Base-by-base conservation (phyloP, 2,797 vertebrate species). In the Rhodeus uyekii region DNA sequence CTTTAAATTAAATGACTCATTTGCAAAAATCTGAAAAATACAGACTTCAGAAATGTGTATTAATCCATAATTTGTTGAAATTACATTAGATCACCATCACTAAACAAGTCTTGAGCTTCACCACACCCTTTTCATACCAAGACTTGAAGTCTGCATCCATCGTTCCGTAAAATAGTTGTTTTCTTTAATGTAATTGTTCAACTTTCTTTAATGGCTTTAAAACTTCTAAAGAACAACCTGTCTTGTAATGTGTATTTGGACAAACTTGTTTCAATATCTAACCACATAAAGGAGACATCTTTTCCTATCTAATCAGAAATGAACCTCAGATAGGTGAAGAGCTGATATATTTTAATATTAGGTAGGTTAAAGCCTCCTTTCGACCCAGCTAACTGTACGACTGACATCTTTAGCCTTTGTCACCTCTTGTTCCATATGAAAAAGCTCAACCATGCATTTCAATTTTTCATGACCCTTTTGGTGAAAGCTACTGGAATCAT, bases 281-380 rank as follows among this genome's bases (percentile, higher is more conserved):
- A 58, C 68, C 60, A 83, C 9, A 76, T 32, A 32, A 65, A 83
- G 3, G 32, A 8, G 42, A 14, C 4, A 13, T 74, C 63, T 24
- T 53, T 60, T 38, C 7, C 5, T 8, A 80, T 14, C 71, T 78
- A 80, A 7, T 80, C 38, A 61, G 32, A 74, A 44, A 88, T 82
- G 63, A 48, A 61, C 22, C 78, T 68, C 32, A 87, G 14, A n/a
- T 83, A 80, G 19, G 73, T 32, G 60, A 48, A 42, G 13, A 46
- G 24, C 42, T 81, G 75, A n/a, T 80, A 80, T 53, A 6, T 53
- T 46, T 55, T 83, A 53, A 86, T 82, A 65, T 85, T 77, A 13
- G 73, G 63, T 22, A 84, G 27, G 14, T 83, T 68, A 14, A 84
- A 60, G 2, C 42, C 69, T 13, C 78, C 48, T 8, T 29, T 69